Evolutionary conservation across 53 echinoderm and acorn worm species (phyloP).

Genomic region (Zoroaster sp.): DNA sequence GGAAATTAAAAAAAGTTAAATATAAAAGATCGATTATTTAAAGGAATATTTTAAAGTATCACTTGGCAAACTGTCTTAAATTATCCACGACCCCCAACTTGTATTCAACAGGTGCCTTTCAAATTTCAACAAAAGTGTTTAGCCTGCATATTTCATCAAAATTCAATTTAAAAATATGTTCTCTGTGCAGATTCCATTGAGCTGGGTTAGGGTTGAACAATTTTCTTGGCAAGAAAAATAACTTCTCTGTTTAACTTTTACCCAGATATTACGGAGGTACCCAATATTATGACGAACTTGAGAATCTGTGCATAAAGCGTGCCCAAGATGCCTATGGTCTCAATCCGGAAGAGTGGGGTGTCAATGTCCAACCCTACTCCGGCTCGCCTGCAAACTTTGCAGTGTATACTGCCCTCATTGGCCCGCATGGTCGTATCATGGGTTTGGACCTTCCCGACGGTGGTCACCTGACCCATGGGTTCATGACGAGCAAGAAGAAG

Average conservation of each 20-base stretch:
- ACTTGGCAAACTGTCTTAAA: too few species aligned
- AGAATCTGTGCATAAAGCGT: constrained; percentile 78
- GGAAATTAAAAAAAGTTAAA: too few species aligned
- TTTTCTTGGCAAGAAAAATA: neutral
- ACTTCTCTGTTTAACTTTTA: neutral
- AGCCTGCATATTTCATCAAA: too few species aligned
- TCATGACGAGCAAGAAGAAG: constrained; percentile 95
- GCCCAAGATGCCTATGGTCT: constrained; percentile 78
- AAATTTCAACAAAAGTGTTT: too few species aligned
- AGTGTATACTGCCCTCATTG: constrained; percentile 85
- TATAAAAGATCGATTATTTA: too few species aligned
- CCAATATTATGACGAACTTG: constrained; percentile 80
- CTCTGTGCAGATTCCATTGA: neutral
- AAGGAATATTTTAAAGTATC: too few species aligned
- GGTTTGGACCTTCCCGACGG: constrained; percentile 94
- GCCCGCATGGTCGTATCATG: constrained; percentile 97
- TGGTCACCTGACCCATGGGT: constrained; percentile 95
- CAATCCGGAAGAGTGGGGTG: constrained; percentile 89
- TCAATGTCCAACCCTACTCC: constrained; percentile 97
- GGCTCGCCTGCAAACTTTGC: constrained; percentile 99
- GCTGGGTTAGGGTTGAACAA: neutral
- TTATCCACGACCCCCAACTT: too few species aligned
- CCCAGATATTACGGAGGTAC: constrained; percentile 94
- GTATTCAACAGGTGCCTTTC: too few species aligned
- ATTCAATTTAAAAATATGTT: too few species aligned